phyloP scores from a whole-genome alignment of 2,797 vertebrate species.

The Silurus aristotelis region DNA sequence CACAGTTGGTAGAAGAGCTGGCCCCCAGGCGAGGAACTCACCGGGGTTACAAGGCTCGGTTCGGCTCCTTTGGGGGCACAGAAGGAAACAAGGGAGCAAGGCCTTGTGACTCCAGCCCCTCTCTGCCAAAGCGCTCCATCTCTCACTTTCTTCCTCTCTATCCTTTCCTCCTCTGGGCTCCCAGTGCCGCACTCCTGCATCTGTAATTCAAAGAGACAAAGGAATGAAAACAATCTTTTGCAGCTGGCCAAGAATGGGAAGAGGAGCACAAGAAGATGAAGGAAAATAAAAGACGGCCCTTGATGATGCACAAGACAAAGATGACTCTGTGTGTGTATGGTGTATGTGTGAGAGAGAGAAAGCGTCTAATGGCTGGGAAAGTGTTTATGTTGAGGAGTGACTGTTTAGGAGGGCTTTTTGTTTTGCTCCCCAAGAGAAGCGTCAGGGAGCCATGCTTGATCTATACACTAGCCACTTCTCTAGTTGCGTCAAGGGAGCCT shows the following conservation, averaged over 20 bases:
- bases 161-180: constrained; percentile 56
- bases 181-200: constrained; percentile 64
- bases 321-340: constrained; percentile 39
- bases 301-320: constrained; percentile 53
- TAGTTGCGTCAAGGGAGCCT: constrained; percentile 43
- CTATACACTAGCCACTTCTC: constrained; percentile 64
- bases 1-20: constrained; percentile 61
- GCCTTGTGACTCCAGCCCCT: constrained; percentile 53
- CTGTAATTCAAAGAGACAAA: constrained; percentile 55
- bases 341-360: neutral
- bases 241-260: constrained; percentile 46
- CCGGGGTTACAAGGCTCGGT: constrained; percentile 61
- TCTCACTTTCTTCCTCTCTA: constrained; percentile 42
- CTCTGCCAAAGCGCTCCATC: constrained; percentile 34
- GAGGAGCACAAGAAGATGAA: constrained; percentile 48
- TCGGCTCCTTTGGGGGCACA: constrained; percentile 53
- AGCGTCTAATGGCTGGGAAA: constrained; percentile 32
- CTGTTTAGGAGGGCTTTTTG: constrained; percentile 66
- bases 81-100: constrained; percentile 57
- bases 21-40: constrained; percentile 55
- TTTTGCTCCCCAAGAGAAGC: constrained; percentile 66
- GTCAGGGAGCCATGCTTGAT: constrained; percentile 62
- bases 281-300: constrained; percentile 49
- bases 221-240: constrained; percentile 57
- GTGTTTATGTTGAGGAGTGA: constrained; percentile 61